phyloP scores from a whole-genome alignment of 2,113 vertebrate species.

The Lasiurus cinereus region DNA sequence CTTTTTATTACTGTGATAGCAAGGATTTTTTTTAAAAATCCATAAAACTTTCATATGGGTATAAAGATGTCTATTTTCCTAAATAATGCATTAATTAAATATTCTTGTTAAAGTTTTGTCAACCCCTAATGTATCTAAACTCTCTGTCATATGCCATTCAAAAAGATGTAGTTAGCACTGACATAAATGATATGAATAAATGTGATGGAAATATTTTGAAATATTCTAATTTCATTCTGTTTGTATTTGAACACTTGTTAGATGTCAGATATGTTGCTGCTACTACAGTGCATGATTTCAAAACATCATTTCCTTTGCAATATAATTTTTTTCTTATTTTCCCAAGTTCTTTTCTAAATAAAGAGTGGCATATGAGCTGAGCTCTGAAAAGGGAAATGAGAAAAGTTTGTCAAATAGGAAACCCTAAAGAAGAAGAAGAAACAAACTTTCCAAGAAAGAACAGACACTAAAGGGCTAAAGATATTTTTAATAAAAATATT shows the following conservation, averaged over 20 bases:
- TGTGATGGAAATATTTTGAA: background rate
- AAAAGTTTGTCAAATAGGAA: background rate
- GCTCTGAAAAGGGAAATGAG: background rate
- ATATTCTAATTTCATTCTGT: constrained; percentile 12
- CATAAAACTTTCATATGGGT: background rate
- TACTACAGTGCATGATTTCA: background rate
- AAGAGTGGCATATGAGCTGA: background rate
- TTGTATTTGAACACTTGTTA: background rate
- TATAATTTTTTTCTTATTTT: background rate
- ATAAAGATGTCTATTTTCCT: background rate
- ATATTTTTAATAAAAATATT: background rate
- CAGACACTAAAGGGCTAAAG: background rate
- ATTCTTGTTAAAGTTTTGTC: constrained; percentile 27
- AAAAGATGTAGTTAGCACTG: background rate
- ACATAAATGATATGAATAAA: background rate
- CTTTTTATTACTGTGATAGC: background rate
- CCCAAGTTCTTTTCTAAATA: background rate
- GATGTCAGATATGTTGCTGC: background rate
- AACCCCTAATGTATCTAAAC: background rate
- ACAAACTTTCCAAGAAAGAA: background rate
- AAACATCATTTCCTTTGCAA: background rate
- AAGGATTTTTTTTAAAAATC: background rate
- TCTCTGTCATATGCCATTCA: constrained; percentile 23
- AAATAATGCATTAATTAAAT: background rate
- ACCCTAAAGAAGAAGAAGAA: background rate